These are phyloP conservation scores for Daubentonia madagascariensis DNA, from an alignment of 2,113 vertebrate genomes.

Conservation along the genomic window DNA sequence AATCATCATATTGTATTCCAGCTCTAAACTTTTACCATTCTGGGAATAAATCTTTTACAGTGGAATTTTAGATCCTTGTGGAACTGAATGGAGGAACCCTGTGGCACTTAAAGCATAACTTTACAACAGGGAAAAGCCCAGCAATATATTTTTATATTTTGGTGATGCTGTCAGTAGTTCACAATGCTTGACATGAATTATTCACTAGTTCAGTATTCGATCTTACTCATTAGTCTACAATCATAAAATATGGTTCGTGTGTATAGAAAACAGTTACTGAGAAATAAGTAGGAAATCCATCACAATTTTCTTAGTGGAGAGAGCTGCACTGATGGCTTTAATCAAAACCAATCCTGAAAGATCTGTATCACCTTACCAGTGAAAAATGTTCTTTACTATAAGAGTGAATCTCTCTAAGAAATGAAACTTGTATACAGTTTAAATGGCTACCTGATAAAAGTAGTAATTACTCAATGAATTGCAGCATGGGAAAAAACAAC, in stretches of 20 bases:
- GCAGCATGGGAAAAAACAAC: neutral
- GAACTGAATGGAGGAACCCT: neutral
- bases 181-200: conserved; percentile 62
- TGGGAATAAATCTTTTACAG: conserved; percentile 11
- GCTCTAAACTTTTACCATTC: neutral
- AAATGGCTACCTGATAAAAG: neutral
- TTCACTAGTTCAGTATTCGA: conserved; percentile 40
- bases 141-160: conserved; percentile 31
- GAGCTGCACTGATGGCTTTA: conserved; percentile 23
- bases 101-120: no score
- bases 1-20: neutral
- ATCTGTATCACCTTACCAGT: neutral
- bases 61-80: neutral
- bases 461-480: neutral
- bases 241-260: conserved; percentile 59
- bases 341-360: conserved; percentile 62
- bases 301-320: conserved; percentile 40
- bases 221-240: conserved; percentile 62
- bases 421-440: neutral
- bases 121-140: neutral
- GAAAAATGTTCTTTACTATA: conserved; percentile 7
- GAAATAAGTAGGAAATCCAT: conserved; percentile 54
- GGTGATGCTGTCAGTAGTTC: conserved; percentile 17
- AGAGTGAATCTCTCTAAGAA: conserved; percentile 1
- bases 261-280: conserved; percentile 47